phyloP scores from a whole-genome alignment of 2,888 invertebrate genomes.

The Sylvicola fuscatus region DNA sequence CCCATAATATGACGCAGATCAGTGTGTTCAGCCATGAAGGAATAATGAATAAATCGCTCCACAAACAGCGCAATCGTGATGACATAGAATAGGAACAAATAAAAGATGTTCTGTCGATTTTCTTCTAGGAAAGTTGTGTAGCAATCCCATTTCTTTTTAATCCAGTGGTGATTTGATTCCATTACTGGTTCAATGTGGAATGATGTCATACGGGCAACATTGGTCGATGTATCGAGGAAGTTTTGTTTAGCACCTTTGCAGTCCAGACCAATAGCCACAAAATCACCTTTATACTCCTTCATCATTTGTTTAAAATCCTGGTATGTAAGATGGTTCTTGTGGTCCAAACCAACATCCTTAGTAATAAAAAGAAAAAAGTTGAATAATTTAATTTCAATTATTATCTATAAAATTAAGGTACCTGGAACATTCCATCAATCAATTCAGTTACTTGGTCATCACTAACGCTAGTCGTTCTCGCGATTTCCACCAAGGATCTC shows the following conservation, averaged over 20 bases:
- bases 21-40: constrained; percentile 90
- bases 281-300: constrained; percentile 91
- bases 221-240: constrained; percentile 83
- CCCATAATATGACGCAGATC: constrained; percentile 94
- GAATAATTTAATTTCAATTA: too few species aligned
- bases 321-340: constrained; percentile 77
- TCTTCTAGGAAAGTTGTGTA: constrained; percentile 85
- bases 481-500: constrained; percentile 79
- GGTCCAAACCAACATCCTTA: constrained; percentile 71
- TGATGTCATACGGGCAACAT: constrained; percentile 87
- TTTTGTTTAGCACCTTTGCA: constrained; percentile 92
- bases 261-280: constrained; percentile 83
- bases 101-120: constrained; percentile 89
- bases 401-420: constrained; percentile 22
- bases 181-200: constrained; percentile 72
- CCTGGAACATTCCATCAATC: constrained; percentile 75
- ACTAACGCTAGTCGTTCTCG: constrained; percentile 71
- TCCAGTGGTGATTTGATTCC: constrained; percentile 47
- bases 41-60: constrained; percentile 88
- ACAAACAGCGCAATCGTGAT: constrained; percentile 83
- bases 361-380: constrained; percentile 5
- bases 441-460: constrained; percentile 82
- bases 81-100: constrained; percentile 87
- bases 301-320: constrained; percentile 88
- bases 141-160: constrained; percentile 64